Conservation (phyloP, 2,888 invertebrate genomes). For the Lithophane semibrunnea region DNA sequence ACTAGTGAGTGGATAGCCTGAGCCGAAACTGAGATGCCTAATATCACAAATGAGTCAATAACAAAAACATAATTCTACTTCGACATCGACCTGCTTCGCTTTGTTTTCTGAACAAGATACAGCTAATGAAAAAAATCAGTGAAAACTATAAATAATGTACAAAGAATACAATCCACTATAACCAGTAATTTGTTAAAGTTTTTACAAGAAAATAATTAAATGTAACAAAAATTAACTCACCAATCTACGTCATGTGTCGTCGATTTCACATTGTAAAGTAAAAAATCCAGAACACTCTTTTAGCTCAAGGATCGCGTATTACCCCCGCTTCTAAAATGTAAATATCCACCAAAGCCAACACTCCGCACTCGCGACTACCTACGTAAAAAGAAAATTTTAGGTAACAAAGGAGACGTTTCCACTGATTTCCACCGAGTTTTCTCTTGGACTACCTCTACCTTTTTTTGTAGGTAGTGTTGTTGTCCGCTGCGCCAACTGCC, state of each 20-base stretch:
- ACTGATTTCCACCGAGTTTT: constrained; percentile 52
- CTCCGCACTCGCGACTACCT: constrained; percentile 48
- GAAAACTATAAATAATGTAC: constrained; percentile 12
- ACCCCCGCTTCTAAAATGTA: constrained; percentile 31
- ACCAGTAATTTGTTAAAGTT: constrained; percentile 23
- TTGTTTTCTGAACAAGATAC: constrained; percentile 24
- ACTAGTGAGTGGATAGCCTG: not conserved
- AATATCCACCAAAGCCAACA: constrained; percentile 40
- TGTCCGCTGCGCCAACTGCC: constrained; percentile 1
- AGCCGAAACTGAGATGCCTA: constrained; percentile 5
- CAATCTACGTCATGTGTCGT: constrained; percentile 73
- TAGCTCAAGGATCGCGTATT: constrained; percentile 26
- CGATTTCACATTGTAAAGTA: constrained; percentile 79
- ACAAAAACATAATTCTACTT: constrained; percentile 44
- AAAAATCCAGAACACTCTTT: constrained; percentile 53
- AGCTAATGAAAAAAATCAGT: constrained; percentile 37
- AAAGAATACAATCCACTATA: constrained; percentile 18
- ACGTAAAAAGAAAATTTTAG: constrained; percentile 51
- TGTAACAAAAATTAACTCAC: constrained; percentile 46
- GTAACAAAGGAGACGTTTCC: constrained; percentile 62
- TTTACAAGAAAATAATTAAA: constrained; percentile 32
- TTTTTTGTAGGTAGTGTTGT: constrained; percentile 51
- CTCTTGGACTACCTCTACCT: constrained; percentile 42
- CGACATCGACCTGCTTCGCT: constrained; percentile 11
- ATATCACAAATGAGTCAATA: constrained; percentile 44